phyloP scores from a whole-genome alignment of 2,888 invertebrate species.

The Cheilosia vernalis region DNA sequence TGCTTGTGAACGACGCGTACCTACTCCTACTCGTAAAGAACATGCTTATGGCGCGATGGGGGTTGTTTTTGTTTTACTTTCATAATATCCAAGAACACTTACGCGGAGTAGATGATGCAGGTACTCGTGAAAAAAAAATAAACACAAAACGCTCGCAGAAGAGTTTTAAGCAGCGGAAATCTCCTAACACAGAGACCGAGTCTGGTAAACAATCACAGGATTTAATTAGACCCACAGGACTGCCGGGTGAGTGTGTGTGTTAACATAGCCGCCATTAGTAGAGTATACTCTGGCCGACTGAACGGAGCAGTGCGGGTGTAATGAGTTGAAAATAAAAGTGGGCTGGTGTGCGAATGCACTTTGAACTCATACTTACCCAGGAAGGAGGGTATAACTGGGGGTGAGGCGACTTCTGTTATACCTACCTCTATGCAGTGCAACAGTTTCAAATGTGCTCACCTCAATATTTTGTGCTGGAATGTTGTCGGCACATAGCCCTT shows the following conservation, averaged over 20 bases:
- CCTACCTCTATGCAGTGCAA: slow-evolving; percentile 18
- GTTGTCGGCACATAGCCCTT: slow-evolving; percentile 8
- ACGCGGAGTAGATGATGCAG: slow-evolving; percentile 46
- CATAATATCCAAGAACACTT: slow-evolving; percentile 43
- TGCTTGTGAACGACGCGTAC: background rate
- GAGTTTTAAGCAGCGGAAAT: slow-evolving; percentile 42
- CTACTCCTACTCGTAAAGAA: slow-evolving; percentile 13
- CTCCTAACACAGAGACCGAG: slow-evolving; percentile 31
- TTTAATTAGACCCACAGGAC: slow-evolving; percentile 71
- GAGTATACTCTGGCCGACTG: slow-evolving; percentile 1
- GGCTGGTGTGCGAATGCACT: slow-evolving; percentile 49
- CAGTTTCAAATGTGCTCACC: slow-evolving; percentile 4
- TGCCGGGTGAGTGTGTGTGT: slow-evolving; percentile 38
- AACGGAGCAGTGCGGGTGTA: slow-evolving; percentile 33
- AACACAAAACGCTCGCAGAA: slow-evolving; percentile 45
- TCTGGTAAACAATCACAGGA: slow-evolving; percentile 66
- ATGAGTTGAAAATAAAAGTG: slow-evolving; percentile 52
- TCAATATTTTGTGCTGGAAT: slow-evolving; percentile 25
- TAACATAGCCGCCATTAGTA: slow-evolving; percentile 26
- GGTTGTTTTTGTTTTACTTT: slow-evolving; percentile 52
- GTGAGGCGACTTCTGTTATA: background rate
- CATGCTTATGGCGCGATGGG: slow-evolving; percentile 8
- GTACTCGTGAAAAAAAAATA: slow-evolving; percentile 45
- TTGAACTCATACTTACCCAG: background rate
- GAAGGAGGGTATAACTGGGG: slow-evolving; percentile 11